These are phyloP conservation scores for Empidonax alnorum DNA, from an alignment of 2,113 vertebrate genomes.

Conservation along the genomic window DNA sequence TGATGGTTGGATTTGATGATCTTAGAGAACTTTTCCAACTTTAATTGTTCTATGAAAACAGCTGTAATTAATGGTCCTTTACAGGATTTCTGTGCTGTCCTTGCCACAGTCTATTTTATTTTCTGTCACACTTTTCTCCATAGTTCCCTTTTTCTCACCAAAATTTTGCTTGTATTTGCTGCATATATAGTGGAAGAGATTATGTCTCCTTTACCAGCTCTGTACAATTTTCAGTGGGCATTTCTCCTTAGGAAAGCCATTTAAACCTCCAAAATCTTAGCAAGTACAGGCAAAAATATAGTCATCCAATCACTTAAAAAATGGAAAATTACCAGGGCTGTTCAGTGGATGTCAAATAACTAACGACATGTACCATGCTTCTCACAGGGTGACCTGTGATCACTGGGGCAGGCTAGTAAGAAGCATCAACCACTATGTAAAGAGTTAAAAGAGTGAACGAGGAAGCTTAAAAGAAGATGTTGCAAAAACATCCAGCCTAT, in stretches of 20 bases:
- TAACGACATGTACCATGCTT: fast-evolving
- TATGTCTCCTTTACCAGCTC: neutral
- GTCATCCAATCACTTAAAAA: neutral
- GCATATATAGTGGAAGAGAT: neutral
- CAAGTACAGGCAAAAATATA: neutral
- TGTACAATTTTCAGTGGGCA: neutral
- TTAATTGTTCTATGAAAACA: neutral
- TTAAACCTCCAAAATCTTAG: neutral
- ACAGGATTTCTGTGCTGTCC: neutral
- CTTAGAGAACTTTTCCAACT: neutral
- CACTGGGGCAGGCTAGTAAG: neutral
- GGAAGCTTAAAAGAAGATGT: neutral
- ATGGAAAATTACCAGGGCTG: neutral
- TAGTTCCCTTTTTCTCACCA: neutral
- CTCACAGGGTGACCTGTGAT: neutral
- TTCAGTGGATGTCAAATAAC: neutral
- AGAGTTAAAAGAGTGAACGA: neutral
- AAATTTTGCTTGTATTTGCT: neutral
- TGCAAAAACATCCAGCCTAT: neutral
- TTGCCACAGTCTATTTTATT: neutral
- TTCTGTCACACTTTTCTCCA: neutral
- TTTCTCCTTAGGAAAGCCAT: neutral
- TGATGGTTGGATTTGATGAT: neutral
- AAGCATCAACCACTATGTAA: neutral
- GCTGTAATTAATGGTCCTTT: neutral